phyloP scores from a whole-genome alignment of 2,888 invertebrate genomes.

The Caenorhabditis doughertyi region DNA sequence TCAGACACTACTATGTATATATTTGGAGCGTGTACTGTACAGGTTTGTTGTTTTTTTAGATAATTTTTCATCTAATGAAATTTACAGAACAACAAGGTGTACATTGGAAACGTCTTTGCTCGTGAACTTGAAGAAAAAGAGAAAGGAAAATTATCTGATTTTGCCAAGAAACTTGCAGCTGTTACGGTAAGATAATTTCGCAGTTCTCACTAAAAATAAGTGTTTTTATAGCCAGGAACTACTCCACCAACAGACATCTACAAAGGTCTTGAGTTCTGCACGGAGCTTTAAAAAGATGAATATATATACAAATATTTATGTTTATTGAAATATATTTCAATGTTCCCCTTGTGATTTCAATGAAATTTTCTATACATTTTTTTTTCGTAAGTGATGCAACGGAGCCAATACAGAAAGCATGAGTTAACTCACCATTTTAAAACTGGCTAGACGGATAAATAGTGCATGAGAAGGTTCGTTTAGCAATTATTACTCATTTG shows the following conservation, averaged over 20 bases:
- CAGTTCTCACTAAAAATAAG: neutral
- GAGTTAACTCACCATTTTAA: no score
- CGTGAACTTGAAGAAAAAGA: constrained; percentile 78
- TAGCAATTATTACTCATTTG: no score
- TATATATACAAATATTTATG: no score
- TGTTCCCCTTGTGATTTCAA: no score
- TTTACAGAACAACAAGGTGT: constrained; percentile 80
- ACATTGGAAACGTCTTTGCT: constrained; percentile 77
- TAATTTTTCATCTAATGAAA: neutral
- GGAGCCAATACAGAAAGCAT: no score
- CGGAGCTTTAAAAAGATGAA: constrained; percentile 70
- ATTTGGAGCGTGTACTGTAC: constrained; percentile 79
- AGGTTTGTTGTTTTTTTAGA: constrained; percentile 62
- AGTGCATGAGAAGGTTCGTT: no score
- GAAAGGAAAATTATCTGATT: constrained; percentile 74
- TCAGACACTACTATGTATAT: constrained; percentile 80
- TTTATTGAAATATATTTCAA: no score
- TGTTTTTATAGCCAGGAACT: constrained; percentile 60
- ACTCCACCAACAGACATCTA: constrained; percentile 66
- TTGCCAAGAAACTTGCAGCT: constrained; percentile 74
- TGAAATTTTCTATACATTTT: no score
- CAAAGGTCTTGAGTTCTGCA: constrained; percentile 77
- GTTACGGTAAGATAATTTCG: constrained; percentile 47
- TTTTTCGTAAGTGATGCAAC: no score
- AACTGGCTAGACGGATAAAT: no score